Conservation (phyloP, 2,888 invertebrate genomes). For the Mantis religiosa region DNA sequence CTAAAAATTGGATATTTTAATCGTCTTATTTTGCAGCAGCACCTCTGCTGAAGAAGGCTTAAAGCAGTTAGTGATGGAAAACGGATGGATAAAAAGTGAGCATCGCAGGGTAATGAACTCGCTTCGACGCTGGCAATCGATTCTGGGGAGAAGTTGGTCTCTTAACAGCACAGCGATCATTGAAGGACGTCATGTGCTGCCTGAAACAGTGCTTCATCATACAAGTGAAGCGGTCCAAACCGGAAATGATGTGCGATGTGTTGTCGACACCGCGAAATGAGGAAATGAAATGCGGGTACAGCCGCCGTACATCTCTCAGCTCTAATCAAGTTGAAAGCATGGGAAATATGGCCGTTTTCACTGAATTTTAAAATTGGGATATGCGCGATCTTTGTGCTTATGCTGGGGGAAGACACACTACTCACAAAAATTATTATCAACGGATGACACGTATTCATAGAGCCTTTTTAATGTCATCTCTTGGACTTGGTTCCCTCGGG, state of each 20-base stretch:
- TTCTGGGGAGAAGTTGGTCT: background rate
- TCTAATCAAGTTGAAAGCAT: background rate
- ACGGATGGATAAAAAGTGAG: too few relatives aligned
- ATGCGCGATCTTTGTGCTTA: background rate
- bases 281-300: conserved; percentile 6
- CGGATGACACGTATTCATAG: background rate
- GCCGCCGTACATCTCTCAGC: background rate
- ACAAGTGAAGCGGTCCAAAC: background rate
- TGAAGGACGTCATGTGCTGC: background rate
- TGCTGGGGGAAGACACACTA: background rate
- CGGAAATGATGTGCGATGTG: conserved; percentile 12
- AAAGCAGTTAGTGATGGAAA: too few relatives aligned
- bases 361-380: background rate
- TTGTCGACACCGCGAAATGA: conserved; percentile 14
- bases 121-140: background rate
- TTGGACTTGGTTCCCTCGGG: background rate
- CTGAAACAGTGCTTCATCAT: background rate
- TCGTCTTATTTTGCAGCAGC: too few relatives aligned
- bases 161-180: background rate
- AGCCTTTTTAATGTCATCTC: background rate
- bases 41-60: too few relatives aligned
- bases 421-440: background rate
- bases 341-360: background rate
- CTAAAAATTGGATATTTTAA: too few relatives aligned
- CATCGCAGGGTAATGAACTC: background rate